Base-by-base conservation (phyloP, 2,113 vertebrate genomes). In the Crocuta crocuta region DNA sequence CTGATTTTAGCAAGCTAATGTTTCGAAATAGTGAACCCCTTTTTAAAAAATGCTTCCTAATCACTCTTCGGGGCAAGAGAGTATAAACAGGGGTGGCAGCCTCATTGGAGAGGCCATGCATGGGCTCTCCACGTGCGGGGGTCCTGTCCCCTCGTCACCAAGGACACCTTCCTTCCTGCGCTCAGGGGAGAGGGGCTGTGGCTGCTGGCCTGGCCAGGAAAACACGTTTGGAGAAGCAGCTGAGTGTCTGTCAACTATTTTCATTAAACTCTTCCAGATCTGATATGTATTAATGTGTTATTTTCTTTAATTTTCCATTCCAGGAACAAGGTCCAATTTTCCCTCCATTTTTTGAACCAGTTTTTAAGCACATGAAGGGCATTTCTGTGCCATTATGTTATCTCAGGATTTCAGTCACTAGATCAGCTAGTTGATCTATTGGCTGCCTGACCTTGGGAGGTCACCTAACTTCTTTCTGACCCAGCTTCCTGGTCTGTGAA, bases 1-100 rank as follows among this genome's bases (percentile, higher is more conserved):
- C 90, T 79, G 92, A 91, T 86, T 92, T 88, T 92, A 97, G 71
- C 88, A 82, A 96, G 91, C 86, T 65, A 66, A 63, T 19, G 0
- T 91, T 96, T 85, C 90, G 74, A 76, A 96, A 79, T 85, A 88
- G 79, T 24, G 94, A 48, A 89, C 26, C n/a, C 92, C 28, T 33
- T 0, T 58, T 48, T 65, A 19, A 45, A 74, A 23, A 33, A 80
- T 55, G 79, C 58, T 92, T 89, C n/a, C 21, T 73, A 61, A 50
- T 23, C 58, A 61, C 21, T 55, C 26, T 33, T 65, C 12, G 71
- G 50, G 76, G 12, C 10, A 24, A 16, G 66, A 61, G 50, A n/a
- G n/a, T 43, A 1, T 7, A 7, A 4, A 23, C 43, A 16, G 50
- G 33, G 23, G 58, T 17, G n/a, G 5, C 21, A 4, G 82, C 58